These are phyloP conservation scores for Neodiprion lecontei DNA, from an alignment of 1,140 invertebrate species.

Conservation along the genomic window DNA sequence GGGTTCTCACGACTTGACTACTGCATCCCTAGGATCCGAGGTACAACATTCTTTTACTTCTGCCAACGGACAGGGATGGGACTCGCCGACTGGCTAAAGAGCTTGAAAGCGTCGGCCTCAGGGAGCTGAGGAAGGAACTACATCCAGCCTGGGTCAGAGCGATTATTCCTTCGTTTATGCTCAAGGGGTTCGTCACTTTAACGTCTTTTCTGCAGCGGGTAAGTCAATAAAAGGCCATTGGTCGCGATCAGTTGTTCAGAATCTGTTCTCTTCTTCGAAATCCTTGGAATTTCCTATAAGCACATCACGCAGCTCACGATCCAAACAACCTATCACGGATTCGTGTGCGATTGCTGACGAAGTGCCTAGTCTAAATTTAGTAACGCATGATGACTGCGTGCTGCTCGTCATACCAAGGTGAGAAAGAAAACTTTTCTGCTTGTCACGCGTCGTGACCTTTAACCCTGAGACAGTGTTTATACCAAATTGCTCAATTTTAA, in stretches of 20 bases:
- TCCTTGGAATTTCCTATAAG: too few species aligned
- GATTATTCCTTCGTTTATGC: slow-evolving; percentile 77
- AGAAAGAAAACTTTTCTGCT: background rate
- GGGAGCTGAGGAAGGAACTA: slow-evolving; percentile 70
- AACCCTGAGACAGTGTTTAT: background rate
- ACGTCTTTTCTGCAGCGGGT: slow-evolving; percentile 81
- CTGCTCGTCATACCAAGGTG: too few species aligned
- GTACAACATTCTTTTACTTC: slow-evolving; percentile 61
- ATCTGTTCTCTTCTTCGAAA: too few species aligned
- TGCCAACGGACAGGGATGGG: slow-evolving; percentile 57
- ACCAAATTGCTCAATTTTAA: background rate
- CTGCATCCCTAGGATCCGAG: slow-evolving; percentile 57
- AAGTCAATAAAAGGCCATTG: slow-evolving; percentile 40
- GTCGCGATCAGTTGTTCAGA: background rate
- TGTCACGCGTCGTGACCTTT: background rate
- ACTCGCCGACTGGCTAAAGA: slow-evolving; percentile 53
- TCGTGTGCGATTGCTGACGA: too few species aligned
- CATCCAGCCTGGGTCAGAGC: slow-evolving; percentile 74
- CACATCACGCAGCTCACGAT: too few species aligned
- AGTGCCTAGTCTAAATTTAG: too few species aligned
- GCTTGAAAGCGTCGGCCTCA: slow-evolving; percentile 61
- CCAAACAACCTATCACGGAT: too few species aligned
- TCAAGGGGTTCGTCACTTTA: slow-evolving; percentile 78
- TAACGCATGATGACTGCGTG: too few species aligned
- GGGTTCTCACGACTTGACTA: background rate